Base-by-base conservation (phyloP, 2,888 invertebrate species). In the Platycheirus rosarum region DNA sequence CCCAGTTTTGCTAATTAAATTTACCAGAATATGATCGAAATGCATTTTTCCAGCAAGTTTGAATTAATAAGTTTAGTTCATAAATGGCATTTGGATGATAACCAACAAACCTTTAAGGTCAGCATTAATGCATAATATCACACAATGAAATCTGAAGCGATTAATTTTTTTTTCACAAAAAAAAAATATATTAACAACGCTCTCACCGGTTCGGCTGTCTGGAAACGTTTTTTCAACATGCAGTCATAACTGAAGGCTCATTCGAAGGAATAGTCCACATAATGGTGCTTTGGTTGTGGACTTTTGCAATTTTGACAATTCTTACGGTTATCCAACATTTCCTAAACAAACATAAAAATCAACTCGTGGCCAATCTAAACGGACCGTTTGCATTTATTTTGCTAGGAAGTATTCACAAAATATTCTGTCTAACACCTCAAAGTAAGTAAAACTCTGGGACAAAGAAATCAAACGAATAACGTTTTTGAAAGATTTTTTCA, bases 401-500 rank as follows among this genome's bases (percentile, higher is more conserved):
- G 11, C 0, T 73, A 8, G 78, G 78, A 13, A 53, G 73, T 42
- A 0, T 73, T 3, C 66, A 68, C 13, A 16, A 51, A 18, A 3
- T 53, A 9, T 78, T 62, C 5, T 35, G 32, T 4, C 11, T 78
- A 13, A 32, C 60, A 7, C 78, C 78, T 0, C 37, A 68, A 29
- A 68, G 78, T 73, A 40, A 13, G 66, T 46, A n/a, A 0, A 29
- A 13, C 1, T 16, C 0, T 29, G 13, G 8, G 8, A 3, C 6
- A 6, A 18, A 0, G 11, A 51, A 18, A 8, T 13, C 7, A 20
- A 53, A n/a, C 1, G 2, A n/a, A 8, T 13, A 46, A 20, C 13
- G 51, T 35, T 16, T 62, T 62, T 66, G 26, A 29, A 20, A 85
- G 73, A 76, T 48, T 51, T 84, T 48, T 65, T 88, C 5, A 55